Percentiles rank a stretch among this genome's conserved stretches.
Conservation (phyloP, 2,888 invertebrate species). For the Eupithecia subumbrata region DNA sequence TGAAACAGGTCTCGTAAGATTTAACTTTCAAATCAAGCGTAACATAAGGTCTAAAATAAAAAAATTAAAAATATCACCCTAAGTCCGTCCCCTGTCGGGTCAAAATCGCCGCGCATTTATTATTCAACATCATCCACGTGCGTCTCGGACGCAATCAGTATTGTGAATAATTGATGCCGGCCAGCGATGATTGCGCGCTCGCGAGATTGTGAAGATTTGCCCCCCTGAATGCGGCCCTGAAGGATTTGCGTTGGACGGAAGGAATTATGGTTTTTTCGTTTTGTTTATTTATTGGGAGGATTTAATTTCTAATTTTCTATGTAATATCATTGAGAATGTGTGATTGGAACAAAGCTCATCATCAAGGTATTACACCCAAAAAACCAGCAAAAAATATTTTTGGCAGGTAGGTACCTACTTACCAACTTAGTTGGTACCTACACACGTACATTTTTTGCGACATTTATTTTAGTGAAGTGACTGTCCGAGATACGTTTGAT, state of each 20-base stretch:
- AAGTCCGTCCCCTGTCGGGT: conserved; percentile 61
- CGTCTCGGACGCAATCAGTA: conserved; percentile 83
- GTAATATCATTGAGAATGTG: background rate
- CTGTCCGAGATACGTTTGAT: background rate
- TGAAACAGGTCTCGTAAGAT: background rate
- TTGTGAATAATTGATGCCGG: conserved; percentile 80
- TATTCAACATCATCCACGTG: conserved; percentile 77
- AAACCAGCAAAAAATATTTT: background rate
- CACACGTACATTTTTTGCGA: background rate
- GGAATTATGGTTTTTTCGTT: conserved; percentile 27
- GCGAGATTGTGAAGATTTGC: conserved; percentile 78
- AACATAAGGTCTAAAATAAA: conserved; percentile 6
- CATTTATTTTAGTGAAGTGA: background rate
- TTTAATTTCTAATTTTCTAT: background rate
- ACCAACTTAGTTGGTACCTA: background rate
- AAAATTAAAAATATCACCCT: conserved; percentile 14
- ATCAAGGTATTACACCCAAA: background rate
- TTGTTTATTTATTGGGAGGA: background rate
- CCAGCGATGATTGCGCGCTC: conserved; percentile 75
- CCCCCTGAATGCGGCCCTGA: conserved; percentile 57
- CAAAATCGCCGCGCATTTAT: conserved; percentile 74
- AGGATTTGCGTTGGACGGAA: conserved; percentile 59
- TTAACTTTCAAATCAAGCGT: background rate
- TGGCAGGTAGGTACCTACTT: too few relatives aligned
- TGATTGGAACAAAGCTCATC: background rate